Percentiles rank a stretch among this genome's conserved stretches.
Evolutionary conservation across 2,888 invertebrate species (phyloP).

Genomic region (Cerastoderma edule): DNA sequence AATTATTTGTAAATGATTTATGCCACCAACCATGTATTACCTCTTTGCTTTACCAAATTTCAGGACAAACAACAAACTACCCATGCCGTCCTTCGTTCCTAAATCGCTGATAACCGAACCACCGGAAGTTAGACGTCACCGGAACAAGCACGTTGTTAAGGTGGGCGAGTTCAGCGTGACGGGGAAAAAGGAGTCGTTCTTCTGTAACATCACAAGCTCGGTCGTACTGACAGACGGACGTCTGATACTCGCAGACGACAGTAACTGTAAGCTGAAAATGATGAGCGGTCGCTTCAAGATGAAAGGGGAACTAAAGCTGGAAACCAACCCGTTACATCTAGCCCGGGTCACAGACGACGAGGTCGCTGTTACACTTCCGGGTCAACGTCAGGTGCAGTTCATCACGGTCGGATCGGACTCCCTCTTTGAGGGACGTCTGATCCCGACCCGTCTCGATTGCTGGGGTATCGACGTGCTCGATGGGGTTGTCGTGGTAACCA

Average conservation of each 20-base stretch:
- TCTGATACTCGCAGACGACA: conserved; percentile 50
- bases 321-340: conserved; percentile 50
- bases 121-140: conserved; percentile 34
- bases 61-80: conserved; percentile 36
- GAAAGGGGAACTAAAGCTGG: conserved; percentile 40
- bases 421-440: conserved; percentile 25
- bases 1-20: too few relatives aligned
- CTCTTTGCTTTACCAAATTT: too few relatives aligned
- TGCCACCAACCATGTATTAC: too few relatives aligned
- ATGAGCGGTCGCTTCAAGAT: conserved; percentile 31
- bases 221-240: conserved; percentile 50
- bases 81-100: conserved; percentile 47
- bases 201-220: conserved; percentile 52
- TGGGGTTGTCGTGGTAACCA: conserved; percentile 34
- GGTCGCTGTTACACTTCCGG: conserved; percentile 45
- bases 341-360: conserved; percentile 38
- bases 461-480: conserved; percentile 52
- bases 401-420: conserved; percentile 27
- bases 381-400: conserved; percentile 45
- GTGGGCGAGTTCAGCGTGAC: conserved; percentile 41
- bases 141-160: conserved; percentile 45
- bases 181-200: conserved; percentile 44
- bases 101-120: conserved; percentile 25
- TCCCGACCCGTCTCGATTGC: conserved; percentile 51
- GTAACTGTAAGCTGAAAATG: conserved; percentile 56